phyloP scores from a whole-genome alignment of 2,797 vertebrate species.

The Enteromius argenteus region DNA sequence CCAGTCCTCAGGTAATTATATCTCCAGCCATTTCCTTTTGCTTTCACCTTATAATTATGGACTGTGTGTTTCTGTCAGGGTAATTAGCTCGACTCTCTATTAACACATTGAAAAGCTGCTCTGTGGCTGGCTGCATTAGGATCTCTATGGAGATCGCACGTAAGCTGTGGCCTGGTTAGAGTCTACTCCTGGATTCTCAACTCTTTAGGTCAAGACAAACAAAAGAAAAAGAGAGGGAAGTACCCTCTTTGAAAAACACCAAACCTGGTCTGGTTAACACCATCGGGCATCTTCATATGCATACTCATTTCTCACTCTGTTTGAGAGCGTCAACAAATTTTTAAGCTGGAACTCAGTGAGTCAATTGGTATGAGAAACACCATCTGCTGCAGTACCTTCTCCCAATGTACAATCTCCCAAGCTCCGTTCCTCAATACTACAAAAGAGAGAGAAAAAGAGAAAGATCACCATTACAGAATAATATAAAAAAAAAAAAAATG shows the following conservation, averaged over 20 bases:
- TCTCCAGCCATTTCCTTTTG: conserved; percentile 44
- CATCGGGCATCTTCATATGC: not conserved
- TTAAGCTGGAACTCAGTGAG: not conserved
- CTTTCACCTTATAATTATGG: conserved; percentile 57
- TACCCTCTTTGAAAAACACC: not conserved
- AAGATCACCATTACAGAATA: not conserved
- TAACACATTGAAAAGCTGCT: conserved; percentile 58
- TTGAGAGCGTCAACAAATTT: conserved; percentile 18
- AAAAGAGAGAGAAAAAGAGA: conserved; percentile 52
- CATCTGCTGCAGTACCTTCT: conserved; percentile 88
- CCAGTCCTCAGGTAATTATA: conserved; percentile 43
- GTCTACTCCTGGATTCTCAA: conserved; percentile 18
- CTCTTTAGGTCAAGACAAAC: not conserved
- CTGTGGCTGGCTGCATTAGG: conserved; percentile 53
- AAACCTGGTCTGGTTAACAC: conserved; percentile 25
- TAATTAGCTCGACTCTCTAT: conserved; percentile 64
- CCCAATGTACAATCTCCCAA: conserved; percentile 99
- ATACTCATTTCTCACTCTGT: not conserved
- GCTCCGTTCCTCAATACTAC: conserved; percentile 95
- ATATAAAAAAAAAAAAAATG: not conserved
- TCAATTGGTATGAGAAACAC: conserved; percentile 18
- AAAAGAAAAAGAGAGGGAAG: conserved; percentile 16
- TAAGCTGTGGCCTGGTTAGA: conserved; percentile 64
- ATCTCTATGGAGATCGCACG: conserved; percentile 39
- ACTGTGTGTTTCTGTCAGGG: conserved; percentile 55